These are phyloP conservation scores for Phoenicopterus ruber DNA, from an alignment of 2,113 vertebrate genomes.

Conservation along the genomic window DNA sequence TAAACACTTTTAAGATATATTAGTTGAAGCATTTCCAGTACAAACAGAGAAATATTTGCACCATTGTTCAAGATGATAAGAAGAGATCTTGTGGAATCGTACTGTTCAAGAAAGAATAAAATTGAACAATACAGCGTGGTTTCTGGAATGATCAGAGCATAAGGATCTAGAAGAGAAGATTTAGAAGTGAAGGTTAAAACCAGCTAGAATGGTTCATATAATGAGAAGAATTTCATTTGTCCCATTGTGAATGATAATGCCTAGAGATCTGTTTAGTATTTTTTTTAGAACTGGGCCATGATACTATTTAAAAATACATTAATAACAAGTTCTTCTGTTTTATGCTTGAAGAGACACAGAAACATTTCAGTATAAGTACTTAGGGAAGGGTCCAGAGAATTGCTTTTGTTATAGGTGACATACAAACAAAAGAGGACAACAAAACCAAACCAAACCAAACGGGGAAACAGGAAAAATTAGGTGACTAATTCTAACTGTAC, in stretches of 20 bases:
- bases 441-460: not conserved
- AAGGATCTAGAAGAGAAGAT: not conserved
- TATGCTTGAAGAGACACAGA: not conserved
- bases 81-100: not conserved
- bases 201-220: not conserved
- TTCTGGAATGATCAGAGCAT: not conserved
- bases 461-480: not conserved
- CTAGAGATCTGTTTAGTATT: not conserved
- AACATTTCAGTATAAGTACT: not conserved
- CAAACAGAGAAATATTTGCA: not conserved
- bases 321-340: not conserved
- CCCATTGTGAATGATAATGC: not conserved
- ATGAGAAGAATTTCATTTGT: not conserved
- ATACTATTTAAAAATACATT: not conserved
- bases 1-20: not conserved
- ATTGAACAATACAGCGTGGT: not conserved
- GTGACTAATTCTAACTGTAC: not conserved
- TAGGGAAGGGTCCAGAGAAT: not conserved
- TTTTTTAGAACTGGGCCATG: not conserved
- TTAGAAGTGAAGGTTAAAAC: not conserved
- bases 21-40: not conserved
- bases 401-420: not conserved
- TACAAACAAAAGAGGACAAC: not conserved
- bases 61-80: not conserved
- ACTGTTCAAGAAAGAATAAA: not conserved